phyloP scores from a whole-genome alignment of 2,888 invertebrate genomes.

The Girardia tigrina region DNA sequence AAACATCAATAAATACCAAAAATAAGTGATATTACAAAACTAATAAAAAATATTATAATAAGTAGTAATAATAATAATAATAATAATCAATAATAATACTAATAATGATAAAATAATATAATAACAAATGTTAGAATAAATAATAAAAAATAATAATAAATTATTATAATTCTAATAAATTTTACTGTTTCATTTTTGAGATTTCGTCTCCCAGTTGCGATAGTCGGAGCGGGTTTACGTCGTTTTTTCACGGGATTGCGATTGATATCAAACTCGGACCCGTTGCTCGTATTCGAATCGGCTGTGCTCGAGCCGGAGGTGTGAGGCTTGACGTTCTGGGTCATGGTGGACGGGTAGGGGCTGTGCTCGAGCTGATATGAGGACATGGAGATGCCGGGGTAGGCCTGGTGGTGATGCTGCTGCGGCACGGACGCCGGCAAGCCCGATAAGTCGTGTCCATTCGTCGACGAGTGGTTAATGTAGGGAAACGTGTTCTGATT shows the following conservation, averaged over 20 bases:
- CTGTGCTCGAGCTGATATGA: background rate
- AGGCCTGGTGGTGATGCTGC: no score
- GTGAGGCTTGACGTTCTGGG: background rate
- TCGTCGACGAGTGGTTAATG: background rate
- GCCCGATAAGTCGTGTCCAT: background rate
- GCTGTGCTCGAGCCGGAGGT: background rate
- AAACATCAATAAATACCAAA: no score
- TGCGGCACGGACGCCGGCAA: background rate
- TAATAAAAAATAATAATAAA: no score
- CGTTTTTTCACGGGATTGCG: constrained; percentile 6
- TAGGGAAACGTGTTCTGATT: background rate
- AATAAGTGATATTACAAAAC: no score
- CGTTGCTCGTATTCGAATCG: constrained; percentile 10
- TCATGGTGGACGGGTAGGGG: background rate
- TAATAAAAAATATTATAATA: no score
- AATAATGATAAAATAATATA: no score
- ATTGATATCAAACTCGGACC: background rate
- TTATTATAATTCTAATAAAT: no score
- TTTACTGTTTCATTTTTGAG: constrained; percentile 32
- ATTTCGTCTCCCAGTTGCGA: constrained; percentile 31
- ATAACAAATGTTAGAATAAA: no score
- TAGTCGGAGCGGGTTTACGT: constrained; percentile 30
- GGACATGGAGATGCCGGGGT: background rate
- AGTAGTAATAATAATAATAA: no score
- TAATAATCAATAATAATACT: no score